Percentiles rank a stretch among this genome's conserved stretches.
phyloP scores from a whole-genome alignment of 2,888 invertebrate species.

The Rhagonycha fulva region DNA sequence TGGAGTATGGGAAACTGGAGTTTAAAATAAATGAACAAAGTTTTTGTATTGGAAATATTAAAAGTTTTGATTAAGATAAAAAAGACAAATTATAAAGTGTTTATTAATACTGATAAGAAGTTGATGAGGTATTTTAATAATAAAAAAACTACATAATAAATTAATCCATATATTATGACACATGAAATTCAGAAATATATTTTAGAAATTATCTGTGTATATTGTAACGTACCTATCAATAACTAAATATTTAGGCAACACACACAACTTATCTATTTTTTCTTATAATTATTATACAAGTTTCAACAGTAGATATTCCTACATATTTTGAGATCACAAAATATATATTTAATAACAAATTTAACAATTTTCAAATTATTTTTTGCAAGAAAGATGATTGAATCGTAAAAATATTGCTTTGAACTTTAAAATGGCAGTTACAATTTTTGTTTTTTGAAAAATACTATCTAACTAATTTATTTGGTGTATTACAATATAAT shows the following conservation, averaged over 20 bases:
- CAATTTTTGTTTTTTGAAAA: slow-evolving; percentile 11
- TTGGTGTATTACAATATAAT: slow-evolving; percentile 5
- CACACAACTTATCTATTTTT: slow-evolving; percentile 47
- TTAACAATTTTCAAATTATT: slow-evolving; percentile 47
- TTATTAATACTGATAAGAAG: not conserved
- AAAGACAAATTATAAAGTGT: not conserved
- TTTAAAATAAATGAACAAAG: not conserved
- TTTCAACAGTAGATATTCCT: slow-evolving; percentile 50
- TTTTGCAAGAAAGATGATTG: slow-evolving; percentile 28
- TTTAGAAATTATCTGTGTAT: slow-evolving; percentile 54
- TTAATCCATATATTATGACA: slow-evolving; percentile 56
- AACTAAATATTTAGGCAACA: slow-evolving; percentile 49
- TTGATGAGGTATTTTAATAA: not conserved
- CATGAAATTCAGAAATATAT: slow-evolving; percentile 57
- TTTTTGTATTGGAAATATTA: too few relatives aligned
- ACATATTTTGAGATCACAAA: slow-evolving; percentile 58
- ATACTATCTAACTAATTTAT: not conserved
- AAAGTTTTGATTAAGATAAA: not conserved
- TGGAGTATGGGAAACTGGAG: not conserved
- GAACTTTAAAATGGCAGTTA: slow-evolving; percentile 24
- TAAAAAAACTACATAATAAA: slow-evolving; percentile 43
- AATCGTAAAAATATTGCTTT: slow-evolving; percentile 25
- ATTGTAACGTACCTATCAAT: slow-evolving; percentile 49
- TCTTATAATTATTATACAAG: slow-evolving; percentile 41
- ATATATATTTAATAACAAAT: slow-evolving; percentile 55